Base-by-base conservation (phyloP, 2,888 invertebrate genomes). In the Octodonta nipae region DNA sequence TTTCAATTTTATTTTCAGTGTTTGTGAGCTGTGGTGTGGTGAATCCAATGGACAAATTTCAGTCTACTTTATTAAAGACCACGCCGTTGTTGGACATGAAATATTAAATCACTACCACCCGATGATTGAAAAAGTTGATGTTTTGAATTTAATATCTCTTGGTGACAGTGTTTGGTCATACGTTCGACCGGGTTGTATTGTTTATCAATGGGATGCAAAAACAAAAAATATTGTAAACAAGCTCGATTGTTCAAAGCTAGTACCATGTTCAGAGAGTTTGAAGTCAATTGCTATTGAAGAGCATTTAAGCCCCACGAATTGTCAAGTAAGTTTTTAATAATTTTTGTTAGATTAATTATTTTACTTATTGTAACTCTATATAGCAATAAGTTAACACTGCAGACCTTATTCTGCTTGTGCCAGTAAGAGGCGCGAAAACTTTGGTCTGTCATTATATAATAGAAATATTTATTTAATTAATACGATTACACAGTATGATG, bases 221-320 rank as follows among this genome's bases (percentile, higher is more conserved):
- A 68, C 69, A 0, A 73, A 79, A 38, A 65, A 65, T 32, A 78
- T 85, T 41, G 64, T 77, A 3, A 82, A 82, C 42, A 78, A 81
- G 45, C 65, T 95, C 34, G 93, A 95, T 63, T 86, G 91, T 65
- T 86, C 84, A 26, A 91, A 89, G 63, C 67, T 92, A 47, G 80
- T 83, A 43, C 92, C 92, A 1, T 87, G 87, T 59, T 89, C 86
- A 8, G 92, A 91, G 60, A 88, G 86, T 49, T 66, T 91, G 32
- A 85, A 87, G 61, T 87, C 88, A 16, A 87, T 89, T 49, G 79
- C 86, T 25, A 79, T 89, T 40, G 92, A 91, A 55, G 88, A 89
- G 49, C 80, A 79, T 54, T 67, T 87, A 1, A 81, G 78, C 45
- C 74, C 77, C 2, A 78, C 76, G 14, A 77, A 82, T 43, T 79